Conservation (phyloP, 2,888 invertebrate genomes). For the Eupithecia abbreviata region DNA sequence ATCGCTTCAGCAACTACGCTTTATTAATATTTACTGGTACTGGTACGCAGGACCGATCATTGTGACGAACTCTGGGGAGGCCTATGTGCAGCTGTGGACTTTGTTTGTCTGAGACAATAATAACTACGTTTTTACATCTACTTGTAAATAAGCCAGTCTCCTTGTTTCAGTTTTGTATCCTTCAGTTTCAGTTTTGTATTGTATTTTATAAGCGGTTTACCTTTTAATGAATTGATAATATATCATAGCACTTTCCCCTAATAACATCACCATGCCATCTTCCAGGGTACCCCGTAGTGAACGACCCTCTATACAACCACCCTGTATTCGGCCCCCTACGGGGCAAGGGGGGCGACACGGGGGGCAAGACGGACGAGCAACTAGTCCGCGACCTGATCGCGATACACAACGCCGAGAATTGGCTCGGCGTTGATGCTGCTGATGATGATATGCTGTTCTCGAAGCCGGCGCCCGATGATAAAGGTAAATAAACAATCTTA, state of each 20-base stretch:
- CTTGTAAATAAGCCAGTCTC: too few relatives aligned
- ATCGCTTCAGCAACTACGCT: not conserved
- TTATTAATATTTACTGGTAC: not conserved
- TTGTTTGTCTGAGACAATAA: not conserved
- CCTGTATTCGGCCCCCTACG: constrained; percentile 97
- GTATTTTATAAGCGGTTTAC: too few relatives aligned
- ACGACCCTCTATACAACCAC: constrained; percentile 98
- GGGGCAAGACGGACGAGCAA: constrained; percentile 94
- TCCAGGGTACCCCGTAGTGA: constrained; percentile 97
- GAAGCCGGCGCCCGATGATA: constrained; percentile 88
- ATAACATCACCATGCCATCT: constrained; percentile 10
- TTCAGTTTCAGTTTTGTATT: too few relatives aligned
- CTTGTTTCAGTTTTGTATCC: too few relatives aligned
- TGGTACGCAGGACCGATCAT: too few relatives aligned
- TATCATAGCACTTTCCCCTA: not conserved
- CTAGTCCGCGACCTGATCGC: constrained; percentile 94
- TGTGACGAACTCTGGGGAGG: too few relatives aligned
- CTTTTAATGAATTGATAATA: not conserved
- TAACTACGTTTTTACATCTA: too few relatives aligned
- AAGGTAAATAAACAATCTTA: constrained; percentile 57
- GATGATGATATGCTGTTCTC: constrained; percentile 94
- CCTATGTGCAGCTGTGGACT: not conserved
- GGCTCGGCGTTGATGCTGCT: constrained; percentile 95
- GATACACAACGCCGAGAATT: constrained; percentile 97
- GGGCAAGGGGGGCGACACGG: constrained; percentile 94